Evolutionary conservation across 2,113 vertebrate species (phyloP), one percentile per base, ranked within the genome.

Genomic region (Pterocles gutturalis): DNA sequence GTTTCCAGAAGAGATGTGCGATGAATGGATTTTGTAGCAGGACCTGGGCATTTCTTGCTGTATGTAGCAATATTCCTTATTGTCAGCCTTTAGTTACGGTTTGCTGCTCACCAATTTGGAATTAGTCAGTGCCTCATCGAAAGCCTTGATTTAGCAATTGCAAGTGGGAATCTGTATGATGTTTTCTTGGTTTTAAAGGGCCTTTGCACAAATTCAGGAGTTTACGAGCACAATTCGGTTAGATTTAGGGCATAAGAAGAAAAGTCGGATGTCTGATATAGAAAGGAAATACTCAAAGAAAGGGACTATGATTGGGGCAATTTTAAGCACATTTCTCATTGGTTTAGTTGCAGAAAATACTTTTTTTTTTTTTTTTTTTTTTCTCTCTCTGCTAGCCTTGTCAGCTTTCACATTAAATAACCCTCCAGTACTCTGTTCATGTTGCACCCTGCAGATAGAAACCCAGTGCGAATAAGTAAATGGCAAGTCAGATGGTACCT

Each of bases 391-490:
- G 17, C 17, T 49, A 83, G 29, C 20, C 11, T 66, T 78, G 72
- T 79, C 66, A 65, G 45, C 57, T 89, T 53, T 77, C 31, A 36
- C 3, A 7, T 84, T 91, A 96, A 93, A 76, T 84, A 93, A 82
- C 43, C 48, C 43, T 87, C 73, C 18, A 67, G 67, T 62, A 26
- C 67, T 66, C 55, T 66, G 22, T 67, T 92, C 67, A 43, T 90
- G 21, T 81, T 90, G 71, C 76, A 89, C 64, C 38, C 53, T 86
- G 60, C 62, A 64, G 88, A 62, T 67, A 90, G 93, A 95, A 93
- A 77, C 58, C 58, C 54, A 46, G 54, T 34, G 34, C 5, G 75
- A 96, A 94, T 93, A 95, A 93, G 79, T 90, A 96, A 96, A 95
- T 83, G 82, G 87, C 58, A 91, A 93, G 75, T 93, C 58, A 93